A percentile compares a stretch with the other conserved stretches of the same genome.
Evolutionary conservation across 2,797 vertebrate genomes (phyloP).

Genomic region (Odontamblyopus lacepedii): DNA sequence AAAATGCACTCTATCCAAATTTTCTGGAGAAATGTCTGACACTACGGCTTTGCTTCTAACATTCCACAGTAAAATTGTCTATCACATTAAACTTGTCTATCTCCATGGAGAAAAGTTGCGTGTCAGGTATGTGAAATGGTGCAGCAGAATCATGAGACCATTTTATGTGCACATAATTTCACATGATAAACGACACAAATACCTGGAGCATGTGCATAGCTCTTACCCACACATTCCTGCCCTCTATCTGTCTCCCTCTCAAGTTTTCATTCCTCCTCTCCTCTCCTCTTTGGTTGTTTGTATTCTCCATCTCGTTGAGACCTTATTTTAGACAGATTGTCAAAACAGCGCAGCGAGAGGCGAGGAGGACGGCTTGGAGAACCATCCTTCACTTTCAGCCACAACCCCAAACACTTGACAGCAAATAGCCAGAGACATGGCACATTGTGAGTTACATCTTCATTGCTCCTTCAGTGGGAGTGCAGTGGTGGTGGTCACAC

Average conservation of each 20-base stretch:
- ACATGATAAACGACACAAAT: background rate
- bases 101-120: no score
- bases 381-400: slow-evolving; percentile 56
- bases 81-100: background rate
- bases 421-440: slow-evolving; percentile 58
- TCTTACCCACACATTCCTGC: background rate
- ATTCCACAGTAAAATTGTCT: background rate
- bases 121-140: no score
- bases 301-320: slow-evolving; percentile 27
- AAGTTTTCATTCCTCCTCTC: slow-evolving; percentile 5
- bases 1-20: background rate
- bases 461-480: slow-evolving; percentile 35
- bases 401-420: slow-evolving; percentile 52
- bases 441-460: slow-evolving; percentile 31
- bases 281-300: slow-evolving; percentile 5
- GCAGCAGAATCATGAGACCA: background rate
- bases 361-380: slow-evolving; percentile 23
- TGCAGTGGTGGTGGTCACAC: slow-evolving; percentile 22
- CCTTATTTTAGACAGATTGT: slow-evolving; percentile 52
- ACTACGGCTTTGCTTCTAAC: background rate
- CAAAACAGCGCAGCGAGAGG: slow-evolving; percentile 26
- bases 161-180: background rate
- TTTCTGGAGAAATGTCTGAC: background rate
- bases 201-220: background rate
- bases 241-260: slow-evolving; percentile 9